Conservation (phyloP, 2,888 invertebrate genomes). For the Poecilus cupreus region DNA sequence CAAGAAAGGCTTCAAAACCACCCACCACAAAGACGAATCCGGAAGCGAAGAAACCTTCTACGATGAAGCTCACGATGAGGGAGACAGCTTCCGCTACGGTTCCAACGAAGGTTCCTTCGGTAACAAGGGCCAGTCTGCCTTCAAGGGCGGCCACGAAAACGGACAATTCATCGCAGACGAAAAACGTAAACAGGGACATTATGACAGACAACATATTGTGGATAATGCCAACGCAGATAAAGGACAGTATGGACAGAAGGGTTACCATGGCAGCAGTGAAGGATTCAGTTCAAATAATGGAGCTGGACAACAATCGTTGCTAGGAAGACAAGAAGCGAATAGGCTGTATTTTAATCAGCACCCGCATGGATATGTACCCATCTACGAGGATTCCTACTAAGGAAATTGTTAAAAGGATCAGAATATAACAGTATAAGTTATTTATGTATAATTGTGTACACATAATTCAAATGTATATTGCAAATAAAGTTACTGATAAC, state of each 20-base stretch:
- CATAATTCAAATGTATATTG: not conserved
- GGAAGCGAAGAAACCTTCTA: slow-evolving; percentile 80
- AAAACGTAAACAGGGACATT: slow-evolving; percentile 78
- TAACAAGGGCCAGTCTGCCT: slow-evolving; percentile 75
- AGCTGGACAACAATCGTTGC: slow-evolving; percentile 77
- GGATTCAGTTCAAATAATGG: slow-evolving; percentile 78
- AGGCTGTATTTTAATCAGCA: slow-evolving; percentile 77
- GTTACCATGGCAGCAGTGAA: slow-evolving; percentile 76
- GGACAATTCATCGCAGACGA: slow-evolving; percentile 76
- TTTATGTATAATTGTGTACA: not conserved
- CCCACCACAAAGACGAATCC: slow-evolving; percentile 80
- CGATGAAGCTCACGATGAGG: slow-evolving; percentile 80
- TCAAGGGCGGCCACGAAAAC: slow-evolving; percentile 78
- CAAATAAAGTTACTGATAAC: not conserved
- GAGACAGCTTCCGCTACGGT: slow-evolving; percentile 76
- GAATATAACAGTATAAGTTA: not conserved
- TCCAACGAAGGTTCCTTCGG: slow-evolving; percentile 77
- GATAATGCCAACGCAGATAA: slow-evolving; percentile 78
- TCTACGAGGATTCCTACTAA: slow-evolving; percentile 67
- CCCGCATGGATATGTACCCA: slow-evolving; percentile 73
- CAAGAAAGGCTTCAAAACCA: slow-evolving; percentile 80
- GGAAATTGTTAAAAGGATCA: not conserved
- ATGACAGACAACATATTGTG: slow-evolving; percentile 75
- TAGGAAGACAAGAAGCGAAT: slow-evolving; percentile 78
- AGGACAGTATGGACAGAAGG: slow-evolving; percentile 78